A percentile compares a stretch with the other conserved stretches of the same genome.
Conservation (phyloP, 2,797 vertebrate genomes). For the Crotalus adamanteus region DNA sequence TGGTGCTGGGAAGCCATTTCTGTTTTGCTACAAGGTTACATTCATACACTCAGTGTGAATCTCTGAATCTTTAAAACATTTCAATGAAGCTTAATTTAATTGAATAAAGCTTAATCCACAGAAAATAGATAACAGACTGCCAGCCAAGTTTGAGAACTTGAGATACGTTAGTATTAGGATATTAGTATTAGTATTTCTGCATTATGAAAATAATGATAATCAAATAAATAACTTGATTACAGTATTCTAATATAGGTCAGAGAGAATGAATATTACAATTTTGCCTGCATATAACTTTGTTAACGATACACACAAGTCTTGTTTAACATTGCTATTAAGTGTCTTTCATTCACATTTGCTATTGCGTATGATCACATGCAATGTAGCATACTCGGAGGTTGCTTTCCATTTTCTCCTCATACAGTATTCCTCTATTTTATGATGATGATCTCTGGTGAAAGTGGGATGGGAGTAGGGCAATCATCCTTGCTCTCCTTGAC, state of each 20-base stretch:
- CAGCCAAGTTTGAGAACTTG: background rate
- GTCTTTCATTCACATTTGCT: background rate
- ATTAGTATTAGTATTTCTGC: background rate
- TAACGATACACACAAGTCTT: background rate
- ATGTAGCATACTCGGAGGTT: background rate
- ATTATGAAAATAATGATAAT: background rate
- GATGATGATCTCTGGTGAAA: background rate
- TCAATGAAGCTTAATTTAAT: background rate
- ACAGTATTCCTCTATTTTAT: background rate
- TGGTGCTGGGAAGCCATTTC: background rate
- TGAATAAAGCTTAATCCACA: background rate
- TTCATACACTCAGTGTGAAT: background rate
- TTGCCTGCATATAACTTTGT: background rate
- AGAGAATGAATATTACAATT: background rate
- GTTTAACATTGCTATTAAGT: background rate
- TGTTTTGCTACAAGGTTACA: background rate
- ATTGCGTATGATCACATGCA: background rate
- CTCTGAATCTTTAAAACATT: background rate
- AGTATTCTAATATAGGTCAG: background rate
- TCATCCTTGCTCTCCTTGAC: too few species aligned
- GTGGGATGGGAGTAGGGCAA: background rate
- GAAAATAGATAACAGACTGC: background rate
- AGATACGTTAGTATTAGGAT: background rate
- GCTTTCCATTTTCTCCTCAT: background rate
- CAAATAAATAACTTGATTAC: background rate